phyloP scores from a whole-genome alignment of 1,140 invertebrate genomes.

The Drosophila malerkotliana region DNA sequence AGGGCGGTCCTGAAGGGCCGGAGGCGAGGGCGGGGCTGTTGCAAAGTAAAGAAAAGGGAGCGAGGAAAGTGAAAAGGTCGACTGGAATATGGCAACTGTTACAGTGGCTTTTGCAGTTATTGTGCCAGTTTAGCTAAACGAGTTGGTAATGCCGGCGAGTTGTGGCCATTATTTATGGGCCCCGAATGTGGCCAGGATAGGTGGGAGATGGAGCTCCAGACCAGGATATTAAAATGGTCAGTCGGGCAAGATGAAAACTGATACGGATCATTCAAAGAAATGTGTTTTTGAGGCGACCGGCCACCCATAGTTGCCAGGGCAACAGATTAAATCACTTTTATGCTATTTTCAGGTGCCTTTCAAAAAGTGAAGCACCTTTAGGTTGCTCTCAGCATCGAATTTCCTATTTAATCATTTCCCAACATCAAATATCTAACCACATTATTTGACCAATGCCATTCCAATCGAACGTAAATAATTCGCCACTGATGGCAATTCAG shows the following conservation, averaged over 20 bases:
- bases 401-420: background rate
- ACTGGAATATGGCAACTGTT: conserved; percentile 69
- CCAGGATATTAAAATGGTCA: conserved; percentile 46
- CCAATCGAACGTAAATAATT: conserved; percentile 21
- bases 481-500: conserved; percentile 33
- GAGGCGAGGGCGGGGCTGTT: background rate
- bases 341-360: background rate
- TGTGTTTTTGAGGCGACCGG: background rate
- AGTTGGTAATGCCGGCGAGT: conserved; percentile 65
- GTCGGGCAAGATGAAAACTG: background rate
- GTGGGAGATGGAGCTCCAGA: background rate
- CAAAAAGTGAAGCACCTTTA: no score
- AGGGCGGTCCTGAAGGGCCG: background rate
- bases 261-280: background rate
- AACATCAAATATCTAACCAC: conserved; percentile 27
- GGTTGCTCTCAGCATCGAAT: background rate
- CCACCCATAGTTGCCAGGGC: background rate
- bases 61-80: conserved; percentile 57
- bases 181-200: conserved; percentile 5
- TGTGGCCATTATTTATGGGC: conserved; percentile 42
- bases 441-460: conserved; percentile 18
- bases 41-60: conserved; percentile 7
- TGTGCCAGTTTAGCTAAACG: conserved; percentile 70
- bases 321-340: background rate
- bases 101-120: conserved; percentile 65